Evolutionary conservation across 1,140 invertebrate genomes (phyloP), one percentile per base, ranked within the genome.

Genomic region (Drosophila carrolli): DNA sequence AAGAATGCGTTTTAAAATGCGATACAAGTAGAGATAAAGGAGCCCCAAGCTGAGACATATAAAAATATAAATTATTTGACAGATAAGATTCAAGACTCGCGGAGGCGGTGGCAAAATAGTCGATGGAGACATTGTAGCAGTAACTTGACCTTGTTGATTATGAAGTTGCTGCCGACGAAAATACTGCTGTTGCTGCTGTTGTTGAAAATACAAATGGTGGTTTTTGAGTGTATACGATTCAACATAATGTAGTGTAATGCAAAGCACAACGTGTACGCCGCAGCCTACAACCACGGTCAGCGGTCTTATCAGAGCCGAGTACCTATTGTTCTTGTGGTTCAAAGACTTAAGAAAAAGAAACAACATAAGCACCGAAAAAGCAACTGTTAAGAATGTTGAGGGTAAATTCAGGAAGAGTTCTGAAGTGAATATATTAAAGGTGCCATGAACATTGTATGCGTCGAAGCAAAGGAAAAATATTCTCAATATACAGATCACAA

Each of bases 401-500:
- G 96, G 96, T 27, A 97, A 94, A 81, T 97, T 95, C 59, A 97
- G 94, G 3, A 98, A 91, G n/a, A 98, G 95, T 66, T 96, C 95
- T 32, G 97, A 96, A 10, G 97, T 91, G 40, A 96, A 95, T n/a
- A 95, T 94, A 37, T 96, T 96, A 76, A 97, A 94, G 0, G 95
- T 96, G 43, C 94, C 94, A 61, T 95, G 95, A 7, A 96, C 95
- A 82, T 98, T 98, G 85, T 98, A 98, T 0, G 97, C 96, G 93
- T 98, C 97, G 80, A 97, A 96, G 75, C 97, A 96, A 53, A 98
- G 94, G 86, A 97, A 97, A 78, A 97, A 96, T 77, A 97, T 96
- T 48, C 97, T 93, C 71, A 97, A 93, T 5, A 96, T 94, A 76
- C 97, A 97, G 9, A 97, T 95, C 11, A 96, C 93, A 4, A 97